Percentiles rank a stretch among this genome's conserved stretches.
phyloP scores from a whole-genome alignment of 2,888 invertebrate species.

The Dolomedes plantarius region DNA sequence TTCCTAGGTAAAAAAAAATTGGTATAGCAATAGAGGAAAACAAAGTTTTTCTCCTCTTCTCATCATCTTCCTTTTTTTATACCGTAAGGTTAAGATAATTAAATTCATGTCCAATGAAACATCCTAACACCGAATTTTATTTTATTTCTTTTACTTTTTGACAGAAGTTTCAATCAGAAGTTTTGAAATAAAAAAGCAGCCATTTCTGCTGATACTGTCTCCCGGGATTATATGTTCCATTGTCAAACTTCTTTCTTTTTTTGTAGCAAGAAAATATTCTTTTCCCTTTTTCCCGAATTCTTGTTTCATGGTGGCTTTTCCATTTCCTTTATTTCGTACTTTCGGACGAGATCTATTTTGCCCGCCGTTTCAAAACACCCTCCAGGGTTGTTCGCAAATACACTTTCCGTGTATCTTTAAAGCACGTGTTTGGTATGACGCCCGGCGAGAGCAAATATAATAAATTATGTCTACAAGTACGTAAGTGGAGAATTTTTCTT shows the following conservation, averaged over 20 bases:
- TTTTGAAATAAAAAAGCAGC: neutral
- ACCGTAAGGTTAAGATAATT: neutral
- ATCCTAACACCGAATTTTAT: neutral
- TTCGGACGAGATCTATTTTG: slow-evolving; percentile 4
- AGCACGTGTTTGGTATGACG: neutral
- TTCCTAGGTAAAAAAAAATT: no score
- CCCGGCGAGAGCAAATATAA: neutral
- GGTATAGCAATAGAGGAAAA: no score
- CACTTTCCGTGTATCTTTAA: slow-evolving; percentile 8
- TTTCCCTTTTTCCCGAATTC: neutral
- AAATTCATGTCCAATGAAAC: neutral
- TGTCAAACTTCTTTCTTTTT: neutral
- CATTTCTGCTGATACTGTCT: neutral
- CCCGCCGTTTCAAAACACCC: slow-evolving; percentile 6
- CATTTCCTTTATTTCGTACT: slow-evolving; percentile 5
- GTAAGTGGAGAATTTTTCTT: neutral
- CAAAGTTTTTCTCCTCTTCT: no score
- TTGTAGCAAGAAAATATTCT: neutral
- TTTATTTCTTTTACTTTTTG: neutral
- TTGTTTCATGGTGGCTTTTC: slow-evolving; percentile 12
- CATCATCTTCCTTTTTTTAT: no score
- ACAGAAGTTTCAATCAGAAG: neutral
- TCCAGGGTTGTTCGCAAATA: neutral
- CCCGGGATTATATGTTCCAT: slow-evolving; percentile 4
- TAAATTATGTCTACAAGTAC: neutral